A percentile compares a stretch with the other conserved stretches of the same genome.
These are phyloP conservation scores for Buceros bicornis DNA, from an alignment of 2,797 vertebrate species.

Conservation along the genomic window DNA sequence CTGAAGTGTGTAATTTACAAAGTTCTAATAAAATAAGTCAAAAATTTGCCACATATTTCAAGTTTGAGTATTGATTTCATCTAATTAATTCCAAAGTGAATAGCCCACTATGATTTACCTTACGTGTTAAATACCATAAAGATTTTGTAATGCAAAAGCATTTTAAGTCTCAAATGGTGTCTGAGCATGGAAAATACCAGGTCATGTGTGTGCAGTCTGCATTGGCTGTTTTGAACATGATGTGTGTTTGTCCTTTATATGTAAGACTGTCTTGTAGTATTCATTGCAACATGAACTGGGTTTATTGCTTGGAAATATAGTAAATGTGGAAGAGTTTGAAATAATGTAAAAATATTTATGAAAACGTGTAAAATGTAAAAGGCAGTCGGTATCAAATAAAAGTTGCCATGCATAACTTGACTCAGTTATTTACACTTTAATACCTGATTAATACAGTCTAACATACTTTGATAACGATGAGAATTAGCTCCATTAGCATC, in stretches of 20 bases:
- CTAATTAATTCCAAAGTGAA: background rate
- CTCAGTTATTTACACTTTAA: background rate
- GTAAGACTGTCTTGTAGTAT: background rate
- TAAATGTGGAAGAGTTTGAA: background rate
- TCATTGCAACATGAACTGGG: background rate
- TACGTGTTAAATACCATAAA: background rate
- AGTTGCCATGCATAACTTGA: background rate
- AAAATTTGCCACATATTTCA: background rate
- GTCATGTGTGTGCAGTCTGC: background rate
- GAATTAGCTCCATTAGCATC: background rate
- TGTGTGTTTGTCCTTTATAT: background rate
- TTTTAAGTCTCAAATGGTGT: background rate
- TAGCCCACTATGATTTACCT: background rate
- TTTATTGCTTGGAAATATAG: background rate
- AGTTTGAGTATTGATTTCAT: background rate
- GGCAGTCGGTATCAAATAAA: background rate
- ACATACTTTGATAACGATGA: background rate
- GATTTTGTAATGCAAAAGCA: background rate
- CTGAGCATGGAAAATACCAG: background rate
- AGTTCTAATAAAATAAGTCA: background rate
- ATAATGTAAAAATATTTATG: background rate
- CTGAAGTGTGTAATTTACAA: background rate
- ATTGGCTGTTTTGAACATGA: background rate
- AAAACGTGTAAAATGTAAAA: background rate
- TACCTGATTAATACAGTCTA: background rate